Evolutionary conservation across 2,888 invertebrate genomes (phyloP).

Genomic region (Augiades crinisus): DNA sequence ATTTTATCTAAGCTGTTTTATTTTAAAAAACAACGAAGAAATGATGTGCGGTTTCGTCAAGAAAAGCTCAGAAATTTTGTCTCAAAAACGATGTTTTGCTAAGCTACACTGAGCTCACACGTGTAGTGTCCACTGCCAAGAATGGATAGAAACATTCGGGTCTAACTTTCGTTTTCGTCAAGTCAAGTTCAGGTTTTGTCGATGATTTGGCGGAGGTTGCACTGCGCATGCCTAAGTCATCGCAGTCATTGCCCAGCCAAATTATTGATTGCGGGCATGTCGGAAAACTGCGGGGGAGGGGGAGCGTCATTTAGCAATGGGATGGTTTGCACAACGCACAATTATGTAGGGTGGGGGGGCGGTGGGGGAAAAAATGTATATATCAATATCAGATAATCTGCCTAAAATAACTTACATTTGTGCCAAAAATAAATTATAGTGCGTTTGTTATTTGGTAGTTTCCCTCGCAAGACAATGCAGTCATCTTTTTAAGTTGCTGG

Average conservation of each 20-base stretch:
- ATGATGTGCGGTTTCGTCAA: neutral
- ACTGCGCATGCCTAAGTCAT: conserved; percentile 76
- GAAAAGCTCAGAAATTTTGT: conserved; percentile 17
- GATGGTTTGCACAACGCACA: conserved; percentile 80
- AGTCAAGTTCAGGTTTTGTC: conserved; percentile 79
- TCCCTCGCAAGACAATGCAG: conserved; percentile 19
- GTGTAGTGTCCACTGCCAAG: conserved; percentile 61
- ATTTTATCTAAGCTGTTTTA: neutral
- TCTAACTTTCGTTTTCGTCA: conserved; percentile 78
- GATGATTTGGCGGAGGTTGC: conserved; percentile 56
- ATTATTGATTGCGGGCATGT: conserved; percentile 80
- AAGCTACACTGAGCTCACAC: conserved; percentile 32
- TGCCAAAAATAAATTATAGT: too few relatives aligned
- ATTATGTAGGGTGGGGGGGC: conserved; percentile 67
- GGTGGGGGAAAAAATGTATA: conserved; percentile 65
- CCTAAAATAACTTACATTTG: too few relatives aligned
- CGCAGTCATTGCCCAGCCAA: conserved; percentile 80
- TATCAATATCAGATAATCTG: too few relatives aligned
- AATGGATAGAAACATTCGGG: conserved; percentile 75
- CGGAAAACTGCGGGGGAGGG: conserved; percentile 66
- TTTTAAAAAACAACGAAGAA: neutral
- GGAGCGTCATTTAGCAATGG: conserved; percentile 70
- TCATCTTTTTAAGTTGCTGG: conserved; percentile 18
- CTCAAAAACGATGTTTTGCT: conserved; percentile 27
- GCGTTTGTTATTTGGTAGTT: too few relatives aligned